These are phyloP conservation scores for Neoscelio sp. DNA, from an alignment of 2,888 invertebrate species.

Conservation along the genomic window DNA sequence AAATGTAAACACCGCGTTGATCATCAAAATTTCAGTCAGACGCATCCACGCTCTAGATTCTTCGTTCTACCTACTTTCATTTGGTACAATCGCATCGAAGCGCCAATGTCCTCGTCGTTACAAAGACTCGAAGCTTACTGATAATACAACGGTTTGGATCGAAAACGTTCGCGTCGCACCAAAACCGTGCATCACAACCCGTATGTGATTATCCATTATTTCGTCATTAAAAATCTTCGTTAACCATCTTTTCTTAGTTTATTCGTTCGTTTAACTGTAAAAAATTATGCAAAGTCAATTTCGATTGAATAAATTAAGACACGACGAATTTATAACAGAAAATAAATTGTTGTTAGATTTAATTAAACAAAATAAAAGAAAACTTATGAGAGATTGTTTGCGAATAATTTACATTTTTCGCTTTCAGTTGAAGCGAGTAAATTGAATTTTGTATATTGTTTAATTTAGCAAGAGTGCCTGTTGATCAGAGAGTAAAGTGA, in stretches of 20 bases:
- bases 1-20: constrained; percentile 60
- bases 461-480: constrained; percentile 45
- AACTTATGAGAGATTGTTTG: too few relatives aligned
- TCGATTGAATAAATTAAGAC: too few relatives aligned
- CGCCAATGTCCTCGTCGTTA: constrained; percentile 66
- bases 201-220: constrained; percentile 64
- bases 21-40: constrained; percentile 51
- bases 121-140: constrained; percentile 65
- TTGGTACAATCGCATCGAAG: constrained; percentile 69
- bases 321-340: too few relatives aligned
- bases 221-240: constrained; percentile 16
- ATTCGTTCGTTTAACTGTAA: constrained; percentile 12
- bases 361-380: too few relatives aligned
- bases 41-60: constrained; percentile 60
- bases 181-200: constrained; percentile 62
- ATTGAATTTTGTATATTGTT: constrained; percentile 8
- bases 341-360: too few relatives aligned
- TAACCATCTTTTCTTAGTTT: constrained; percentile 26
- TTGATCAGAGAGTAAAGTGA: constrained; percentile 39
- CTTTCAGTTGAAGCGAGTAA: too few relatives aligned
- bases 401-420: too few relatives aligned
- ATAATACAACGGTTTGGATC: constrained; percentile 61
- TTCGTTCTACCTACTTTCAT: constrained; percentile 68
- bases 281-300: too few relatives aligned
- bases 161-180: constrained; percentile 40